Percentiles rank a stretch among this genome's conserved stretches.
Evolutionary conservation across 1,140 invertebrate species (phyloP).

Genomic region (Drosophila persimilis): DNA sequence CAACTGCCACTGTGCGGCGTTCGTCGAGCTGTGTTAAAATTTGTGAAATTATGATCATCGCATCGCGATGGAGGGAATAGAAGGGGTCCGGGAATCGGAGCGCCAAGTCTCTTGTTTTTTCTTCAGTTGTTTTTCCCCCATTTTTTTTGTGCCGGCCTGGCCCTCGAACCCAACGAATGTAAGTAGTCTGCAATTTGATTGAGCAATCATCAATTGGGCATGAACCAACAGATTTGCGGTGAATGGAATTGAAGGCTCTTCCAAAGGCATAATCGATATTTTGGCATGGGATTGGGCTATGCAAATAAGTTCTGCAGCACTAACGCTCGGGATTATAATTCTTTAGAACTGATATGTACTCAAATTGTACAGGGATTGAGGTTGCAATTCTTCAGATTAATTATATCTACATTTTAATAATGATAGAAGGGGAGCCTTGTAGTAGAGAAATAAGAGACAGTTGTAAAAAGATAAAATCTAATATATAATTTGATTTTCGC

Average conservation of each 20-base stretch:
- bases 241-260: slow-evolving; percentile 8
- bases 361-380: too few relatives aligned
- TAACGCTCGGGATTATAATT: background rate
- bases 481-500: too few relatives aligned
- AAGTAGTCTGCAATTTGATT: slow-evolving; percentile 46
- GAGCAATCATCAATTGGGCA: slow-evolving; percentile 70
- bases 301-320: background rate
- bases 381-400: too few relatives aligned
- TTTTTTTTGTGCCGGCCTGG: background rate
- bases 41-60: slow-evolving; percentile 67
- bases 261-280: slow-evolving; percentile 3
- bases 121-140: background rate
- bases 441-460: too few relatives aligned
- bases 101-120: slow-evolving; percentile 37
- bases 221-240: slow-evolving; percentile 33
- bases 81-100: slow-evolving; percentile 2
- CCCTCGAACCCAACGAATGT: background rate
- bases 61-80: slow-evolving; percentile 2
- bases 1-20: slow-evolving; percentile 74
- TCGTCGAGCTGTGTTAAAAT: slow-evolving; percentile 57
- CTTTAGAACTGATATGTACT: too few relatives aligned
- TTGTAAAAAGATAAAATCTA: too few relatives aligned
- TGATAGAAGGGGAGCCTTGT: too few relatives aligned
- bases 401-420: too few relatives aligned
- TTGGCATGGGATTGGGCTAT: background rate